Evolutionary conservation across 2,797 vertebrate genomes (phyloP).

Genomic region (Pangasius krempfi): DNA sequence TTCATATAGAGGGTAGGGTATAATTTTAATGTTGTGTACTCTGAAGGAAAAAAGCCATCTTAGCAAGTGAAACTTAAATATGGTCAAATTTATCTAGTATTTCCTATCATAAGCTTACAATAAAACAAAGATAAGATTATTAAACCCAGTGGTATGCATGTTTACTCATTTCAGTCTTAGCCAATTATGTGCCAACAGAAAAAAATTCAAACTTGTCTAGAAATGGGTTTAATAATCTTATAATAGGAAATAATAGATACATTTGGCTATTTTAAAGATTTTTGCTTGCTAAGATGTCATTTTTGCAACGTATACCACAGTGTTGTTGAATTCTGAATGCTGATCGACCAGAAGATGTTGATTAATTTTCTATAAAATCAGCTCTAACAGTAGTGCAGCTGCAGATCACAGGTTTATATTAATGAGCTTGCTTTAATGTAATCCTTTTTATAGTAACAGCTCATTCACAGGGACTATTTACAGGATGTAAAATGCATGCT

Average conservation of each 20-base stretch:
- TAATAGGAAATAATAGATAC: not conserved
- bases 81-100: not conserved
- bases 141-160: not conserved
- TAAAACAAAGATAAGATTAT: not conserved
- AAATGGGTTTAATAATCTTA: not conserved
- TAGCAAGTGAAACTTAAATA: not conserved
- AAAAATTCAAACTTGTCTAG: not conserved
- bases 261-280: not conserved
- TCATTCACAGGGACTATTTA: too few relatives aligned
- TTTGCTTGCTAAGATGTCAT: not conserved
- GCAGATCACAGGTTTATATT: not conserved
- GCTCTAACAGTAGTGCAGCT: not conserved
- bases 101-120: not conserved
- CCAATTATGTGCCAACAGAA: not conserved
- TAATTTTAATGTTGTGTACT: not conserved
- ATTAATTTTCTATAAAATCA: not conserved
- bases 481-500: not conserved
- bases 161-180: not conserved
- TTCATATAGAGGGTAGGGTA: not conserved
- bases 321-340: not conserved
- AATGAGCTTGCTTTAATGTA: not conserved
- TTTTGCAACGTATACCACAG: not conserved
- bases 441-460: not conserved
- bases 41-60: not conserved
- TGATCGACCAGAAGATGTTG: not conserved